These are phyloP conservation scores for Xanthia icteritia DNA, from an alignment of 2,888 invertebrate genomes.

Conservation along the genomic window DNA sequence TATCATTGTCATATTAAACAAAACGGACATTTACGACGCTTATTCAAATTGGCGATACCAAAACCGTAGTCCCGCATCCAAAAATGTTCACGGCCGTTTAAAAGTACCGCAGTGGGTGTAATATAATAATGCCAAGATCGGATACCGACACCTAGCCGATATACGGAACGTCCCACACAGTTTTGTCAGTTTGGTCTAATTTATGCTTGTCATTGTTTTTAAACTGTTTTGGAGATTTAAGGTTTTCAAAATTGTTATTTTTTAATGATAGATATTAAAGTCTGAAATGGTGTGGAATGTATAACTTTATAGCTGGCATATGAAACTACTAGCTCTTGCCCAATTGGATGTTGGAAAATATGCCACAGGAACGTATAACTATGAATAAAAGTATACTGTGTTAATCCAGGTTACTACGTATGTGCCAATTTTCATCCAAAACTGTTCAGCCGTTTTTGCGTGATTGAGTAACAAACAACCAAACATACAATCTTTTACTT, in stretches of 20 bases:
- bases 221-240: conserved; percentile 4
- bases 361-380: no score
- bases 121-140: conserved; percentile 65
- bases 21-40: conserved; percentile 63
- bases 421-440: no score
- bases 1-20: conserved; percentile 41
- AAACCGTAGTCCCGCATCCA: conserved; percentile 62
- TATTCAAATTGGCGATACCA: conserved; percentile 64
- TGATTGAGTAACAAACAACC: no score
- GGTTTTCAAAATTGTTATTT: not conserved
- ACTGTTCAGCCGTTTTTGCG: no score
- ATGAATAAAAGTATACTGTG: no score
- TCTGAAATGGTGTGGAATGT: not conserved
- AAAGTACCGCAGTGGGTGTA: conserved; percentile 65
- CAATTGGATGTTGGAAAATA: no score
- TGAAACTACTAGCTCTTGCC: no score
- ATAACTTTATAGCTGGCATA: not conserved
- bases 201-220: conserved; percentile 39
- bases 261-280: not conserved
- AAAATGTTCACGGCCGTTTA: conserved; percentile 64
- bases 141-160: conserved; percentile 62
- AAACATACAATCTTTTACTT: no score
- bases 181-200: conserved; percentile 37
- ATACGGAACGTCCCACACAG: conserved; percentile 60
- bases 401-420: no score